phyloP scores from a whole-genome alignment of 2,797 vertebrate species.

The Hybognathus amarus region DNA sequence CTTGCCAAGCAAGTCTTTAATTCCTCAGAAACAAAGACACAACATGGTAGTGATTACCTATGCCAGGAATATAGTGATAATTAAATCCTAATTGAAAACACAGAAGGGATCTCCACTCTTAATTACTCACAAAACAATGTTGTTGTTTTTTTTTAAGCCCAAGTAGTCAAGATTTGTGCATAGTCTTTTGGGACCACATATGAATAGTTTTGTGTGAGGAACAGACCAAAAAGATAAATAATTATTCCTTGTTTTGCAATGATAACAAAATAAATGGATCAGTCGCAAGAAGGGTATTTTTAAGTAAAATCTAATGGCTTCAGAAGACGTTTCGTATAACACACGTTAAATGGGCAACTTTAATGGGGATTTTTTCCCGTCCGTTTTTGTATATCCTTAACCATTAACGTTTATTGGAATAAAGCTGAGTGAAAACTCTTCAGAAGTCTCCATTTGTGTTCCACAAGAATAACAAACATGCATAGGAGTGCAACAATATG shows the following conservation, averaged over 20 bases:
- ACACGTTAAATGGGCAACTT: neutral
- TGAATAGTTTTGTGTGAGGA: neutral
- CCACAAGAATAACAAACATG: neutral
- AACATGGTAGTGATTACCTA: slow-evolving; percentile 63
- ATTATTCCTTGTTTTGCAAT: neutral
- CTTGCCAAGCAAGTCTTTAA: slow-evolving; percentile 75
- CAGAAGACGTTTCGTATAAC: neutral
- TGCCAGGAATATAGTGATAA: slow-evolving; percentile 66
- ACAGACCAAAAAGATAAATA: neutral
- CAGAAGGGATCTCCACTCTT: slow-evolving; percentile 55
- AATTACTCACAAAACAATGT: slow-evolving; percentile 25
- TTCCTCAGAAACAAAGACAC: slow-evolving; percentile 67
- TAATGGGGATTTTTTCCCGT: neutral
- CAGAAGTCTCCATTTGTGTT: neutral
- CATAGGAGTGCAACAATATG: neutral
- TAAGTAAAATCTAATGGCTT: neutral
- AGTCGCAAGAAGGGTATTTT: too few relatives aligned
- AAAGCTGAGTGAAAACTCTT: neutral
- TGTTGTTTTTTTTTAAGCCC: neutral
- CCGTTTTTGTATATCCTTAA: neutral
- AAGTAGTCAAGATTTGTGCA: neutral
- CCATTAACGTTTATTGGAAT: neutral
- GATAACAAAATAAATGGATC: neutral
- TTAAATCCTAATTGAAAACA: slow-evolving; percentile 61
- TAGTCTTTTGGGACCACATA: neutral